Evolutionary conservation across 1,140 invertebrate genomes (phyloP).

Genomic region (Pomacea maculata): DNA sequence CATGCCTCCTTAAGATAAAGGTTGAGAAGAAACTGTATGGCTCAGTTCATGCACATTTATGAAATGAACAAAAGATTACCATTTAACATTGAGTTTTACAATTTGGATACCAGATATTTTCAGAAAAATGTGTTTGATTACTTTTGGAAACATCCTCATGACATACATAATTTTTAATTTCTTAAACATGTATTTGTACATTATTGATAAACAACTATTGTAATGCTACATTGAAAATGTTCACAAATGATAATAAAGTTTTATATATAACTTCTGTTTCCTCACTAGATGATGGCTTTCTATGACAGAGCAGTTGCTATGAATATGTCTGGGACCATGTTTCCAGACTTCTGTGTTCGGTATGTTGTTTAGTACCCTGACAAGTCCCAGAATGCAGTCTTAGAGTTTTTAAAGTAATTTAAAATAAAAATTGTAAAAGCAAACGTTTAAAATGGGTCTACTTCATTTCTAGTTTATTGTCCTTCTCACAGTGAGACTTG

Average conservation of each 20-base stretch:
- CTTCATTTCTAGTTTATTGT: neutral
- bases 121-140: neutral
- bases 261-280: neutral
- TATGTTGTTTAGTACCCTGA: conserved; percentile 17
- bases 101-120: neutral
- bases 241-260: neutral
- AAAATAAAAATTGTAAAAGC: too few species aligned
- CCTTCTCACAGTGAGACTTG: neutral
- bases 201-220: neutral
- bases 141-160: neutral
- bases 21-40: neutral
- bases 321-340: conserved; percentile 9
- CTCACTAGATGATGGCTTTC: conserved; percentile 27
- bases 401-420: neutral
- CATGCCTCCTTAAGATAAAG: neutral
- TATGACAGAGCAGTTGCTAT: conserved; percentile 16
- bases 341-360: conserved; percentile 40
- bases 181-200: neutral
- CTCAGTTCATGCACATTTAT: neutral
- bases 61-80: neutral
- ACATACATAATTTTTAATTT: neutral
- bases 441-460: neutral
- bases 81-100: neutral
- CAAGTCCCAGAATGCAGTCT: neutral
- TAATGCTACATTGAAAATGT: neutral